These are phyloP conservation scores for Phania funesta DNA, from an alignment of 2,888 invertebrate species.

Conservation along the genomic window DNA sequence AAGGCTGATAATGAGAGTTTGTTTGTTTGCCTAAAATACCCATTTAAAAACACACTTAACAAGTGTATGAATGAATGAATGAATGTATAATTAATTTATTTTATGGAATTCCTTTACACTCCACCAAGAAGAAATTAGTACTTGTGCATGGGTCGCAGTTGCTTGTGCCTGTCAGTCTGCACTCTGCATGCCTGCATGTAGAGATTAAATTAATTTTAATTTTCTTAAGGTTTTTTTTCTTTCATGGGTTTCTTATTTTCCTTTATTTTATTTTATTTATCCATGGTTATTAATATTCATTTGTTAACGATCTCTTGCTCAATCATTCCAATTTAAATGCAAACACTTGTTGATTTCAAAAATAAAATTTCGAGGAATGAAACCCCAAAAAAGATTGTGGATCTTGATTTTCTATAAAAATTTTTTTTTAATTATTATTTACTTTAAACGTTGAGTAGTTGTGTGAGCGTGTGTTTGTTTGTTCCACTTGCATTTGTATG, in stretches of 20 bases:
- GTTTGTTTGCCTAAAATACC: conserved; percentile 18
- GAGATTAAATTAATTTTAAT: conserved; percentile 62
- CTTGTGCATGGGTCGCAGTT: background rate
- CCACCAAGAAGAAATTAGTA: background rate
- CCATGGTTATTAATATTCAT: conserved; percentile 52
- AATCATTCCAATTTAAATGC: conserved; percentile 75
- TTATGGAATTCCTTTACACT: conserved; percentile 7
- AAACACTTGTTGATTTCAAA: conserved; percentile 70
- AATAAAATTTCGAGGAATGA: background rate
- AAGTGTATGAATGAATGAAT: conserved; percentile 44
- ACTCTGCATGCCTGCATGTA: conserved; percentile 55
- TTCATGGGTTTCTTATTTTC: conserved; percentile 10
- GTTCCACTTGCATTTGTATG: conserved; percentile 34
- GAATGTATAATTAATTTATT: conserved; percentile 25
- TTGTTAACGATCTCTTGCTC: conserved; percentile 66
- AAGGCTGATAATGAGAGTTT: background rate
- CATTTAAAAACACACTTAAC: conserved; percentile 34
- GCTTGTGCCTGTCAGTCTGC: conserved; percentile 32
- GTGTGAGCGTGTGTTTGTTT: background rate
- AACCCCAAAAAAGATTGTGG: background rate
- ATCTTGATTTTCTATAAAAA: conserved; percentile 1
- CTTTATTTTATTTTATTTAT: conserved; percentile 10
- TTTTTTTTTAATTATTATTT: background rate
- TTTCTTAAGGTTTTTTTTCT: conserved; percentile 26
- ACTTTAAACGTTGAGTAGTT: no score